Conservation (phyloP, 2,113 vertebrate genomes). For the Myrmophylax atrothorax region DNA sequence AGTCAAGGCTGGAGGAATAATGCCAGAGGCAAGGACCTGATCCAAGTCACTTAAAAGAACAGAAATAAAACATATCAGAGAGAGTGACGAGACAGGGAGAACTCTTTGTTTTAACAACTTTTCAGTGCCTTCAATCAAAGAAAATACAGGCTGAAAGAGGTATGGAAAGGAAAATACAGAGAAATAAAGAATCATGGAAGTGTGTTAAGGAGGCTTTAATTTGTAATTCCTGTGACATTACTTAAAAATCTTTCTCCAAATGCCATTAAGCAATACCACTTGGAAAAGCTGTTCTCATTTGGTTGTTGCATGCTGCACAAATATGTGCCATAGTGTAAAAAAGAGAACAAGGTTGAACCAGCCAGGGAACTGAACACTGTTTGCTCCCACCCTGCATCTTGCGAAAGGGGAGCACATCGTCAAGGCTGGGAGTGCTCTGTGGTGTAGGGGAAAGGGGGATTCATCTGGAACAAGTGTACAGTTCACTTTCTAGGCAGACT, state of each 20-base stretch:
- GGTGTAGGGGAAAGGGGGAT: conserved; percentile 8
- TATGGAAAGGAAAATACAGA: neutral
- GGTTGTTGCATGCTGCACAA: conserved; percentile 4
- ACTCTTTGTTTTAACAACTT: neutral
- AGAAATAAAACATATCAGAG: neutral
- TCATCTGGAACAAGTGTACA: neutral
- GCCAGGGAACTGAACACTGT: neutral
- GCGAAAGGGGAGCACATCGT: neutral
- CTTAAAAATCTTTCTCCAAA: conserved; percentile 15
- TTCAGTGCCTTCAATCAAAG: neutral
- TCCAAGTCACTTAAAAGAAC: conserved; percentile 26
- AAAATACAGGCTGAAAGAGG: neutral
- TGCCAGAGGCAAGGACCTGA: neutral
- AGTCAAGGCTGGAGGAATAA: neutral
- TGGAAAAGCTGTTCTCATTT: conserved; percentile 35
- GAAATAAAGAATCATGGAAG: neutral
- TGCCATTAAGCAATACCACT: conserved; percentile 25
- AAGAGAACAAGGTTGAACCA: conserved; percentile 5
- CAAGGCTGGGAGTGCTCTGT: neutral
- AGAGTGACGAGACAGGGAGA: neutral
- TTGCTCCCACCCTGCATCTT: neutral
- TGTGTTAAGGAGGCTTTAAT: neutral
- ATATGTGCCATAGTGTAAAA: conserved; percentile 40
- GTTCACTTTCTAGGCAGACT: neutral
- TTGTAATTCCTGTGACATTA: neutral